These are phyloP conservation scores for Pangasius larnaudii DNA, from an alignment of 2,797 vertebrate genomes.

Conservation along the genomic window DNA sequence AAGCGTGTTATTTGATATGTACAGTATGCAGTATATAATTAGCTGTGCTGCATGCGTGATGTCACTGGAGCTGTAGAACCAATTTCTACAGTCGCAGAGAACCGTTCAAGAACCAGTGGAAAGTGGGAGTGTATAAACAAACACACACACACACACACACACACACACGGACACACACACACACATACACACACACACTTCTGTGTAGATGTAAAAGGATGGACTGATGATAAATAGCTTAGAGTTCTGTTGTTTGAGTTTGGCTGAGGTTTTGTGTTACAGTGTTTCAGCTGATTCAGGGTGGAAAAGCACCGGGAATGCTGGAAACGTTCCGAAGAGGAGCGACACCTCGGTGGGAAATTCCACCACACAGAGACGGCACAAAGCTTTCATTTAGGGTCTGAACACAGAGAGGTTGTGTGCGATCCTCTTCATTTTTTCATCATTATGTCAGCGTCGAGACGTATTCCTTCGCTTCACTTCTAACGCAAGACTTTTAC, in stretches of 20 bases:
- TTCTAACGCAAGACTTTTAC: background rate
- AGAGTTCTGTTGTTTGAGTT: background rate
- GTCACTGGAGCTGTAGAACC: background rate
- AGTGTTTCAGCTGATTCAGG: constrained; percentile 29
- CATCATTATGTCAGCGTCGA: background rate
- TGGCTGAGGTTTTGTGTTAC: constrained; percentile 13
- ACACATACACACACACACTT: background rate
- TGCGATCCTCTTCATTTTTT: background rate
- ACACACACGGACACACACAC: background rate
- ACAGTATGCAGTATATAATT: too few relatives aligned
- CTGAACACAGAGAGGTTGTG: background rate
- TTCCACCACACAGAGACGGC: constrained; percentile 28
- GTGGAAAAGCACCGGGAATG: constrained; percentile 31
- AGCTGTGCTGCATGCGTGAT: background rate
- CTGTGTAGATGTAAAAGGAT: background rate
- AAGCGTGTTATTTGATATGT: too few relatives aligned
- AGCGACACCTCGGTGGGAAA: constrained; percentile 43
- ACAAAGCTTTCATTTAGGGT: constrained; percentile 39
- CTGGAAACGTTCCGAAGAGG: constrained; percentile 21
- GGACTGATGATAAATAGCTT: background rate
- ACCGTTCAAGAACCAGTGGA: background rate
- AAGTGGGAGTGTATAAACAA: background rate
- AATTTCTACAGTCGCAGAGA: background rate
- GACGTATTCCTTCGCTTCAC: background rate
- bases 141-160: too few relatives aligned